Conservation (phyloP, 2,113 vertebrate species). For the Neoarius graeffei region DNA sequence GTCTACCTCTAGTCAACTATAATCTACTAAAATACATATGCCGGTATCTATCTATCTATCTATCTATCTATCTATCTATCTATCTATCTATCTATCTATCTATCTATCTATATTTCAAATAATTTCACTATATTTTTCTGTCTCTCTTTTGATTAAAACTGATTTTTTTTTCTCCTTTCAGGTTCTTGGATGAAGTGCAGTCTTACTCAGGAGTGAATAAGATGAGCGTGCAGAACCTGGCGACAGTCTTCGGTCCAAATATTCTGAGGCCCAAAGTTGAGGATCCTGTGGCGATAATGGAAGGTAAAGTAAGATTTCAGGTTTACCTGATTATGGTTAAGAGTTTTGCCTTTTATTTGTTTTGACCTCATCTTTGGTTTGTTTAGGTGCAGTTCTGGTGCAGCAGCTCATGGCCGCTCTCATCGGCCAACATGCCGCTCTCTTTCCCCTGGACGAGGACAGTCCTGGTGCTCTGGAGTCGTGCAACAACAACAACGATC, state of each 20-base stretch:
- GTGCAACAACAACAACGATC: constrained; percentile 83
- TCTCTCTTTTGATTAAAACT: background rate
- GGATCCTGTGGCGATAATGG: constrained; percentile 96
- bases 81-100: too few species aligned
- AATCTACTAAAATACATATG: constrained; percentile 97
- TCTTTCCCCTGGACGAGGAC: constrained; percentile 85
- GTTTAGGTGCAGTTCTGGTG: constrained; percentile 88
- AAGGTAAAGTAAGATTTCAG: constrained; percentile 73
- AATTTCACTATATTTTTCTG: background rate
- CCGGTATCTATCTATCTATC: constrained; percentile 87
- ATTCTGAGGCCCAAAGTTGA: constrained; percentile 93
- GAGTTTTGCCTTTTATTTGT: background rate
- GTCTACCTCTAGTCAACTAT: constrained; percentile 90
- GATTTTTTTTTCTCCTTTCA: constrained; percentile 57
- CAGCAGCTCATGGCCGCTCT: constrained; percentile 96
- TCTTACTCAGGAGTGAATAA: constrained; percentile 96
- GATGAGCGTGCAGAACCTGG: constrained; percentile 97
- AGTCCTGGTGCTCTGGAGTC: constrained; percentile 69
- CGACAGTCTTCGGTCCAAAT: constrained; percentile 95
- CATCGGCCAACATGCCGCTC: constrained; percentile 85
- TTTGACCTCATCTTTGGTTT: constrained; percentile 9
- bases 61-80: too few species aligned
- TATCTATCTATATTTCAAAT: background rate
- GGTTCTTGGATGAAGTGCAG: constrained; percentile 97
- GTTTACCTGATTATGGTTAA: background rate